Evolutionary conservation across 2,888 invertebrate genomes (phyloP).

Genomic region (Cheilosia grossa): DNA sequence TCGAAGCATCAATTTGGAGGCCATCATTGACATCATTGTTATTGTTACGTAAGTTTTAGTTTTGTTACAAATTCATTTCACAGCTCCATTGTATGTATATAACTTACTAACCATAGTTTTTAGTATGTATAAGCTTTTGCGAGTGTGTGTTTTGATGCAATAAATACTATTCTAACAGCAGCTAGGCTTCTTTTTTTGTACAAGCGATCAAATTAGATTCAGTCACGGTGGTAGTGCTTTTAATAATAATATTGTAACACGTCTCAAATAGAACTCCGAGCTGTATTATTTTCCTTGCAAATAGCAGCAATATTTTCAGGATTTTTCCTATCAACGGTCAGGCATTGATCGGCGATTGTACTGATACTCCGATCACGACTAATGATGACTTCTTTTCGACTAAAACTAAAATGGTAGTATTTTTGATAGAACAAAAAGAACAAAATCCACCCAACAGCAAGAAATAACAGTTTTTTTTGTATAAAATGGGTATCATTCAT

Average conservation of each 20-base stretch:
- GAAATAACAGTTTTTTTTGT: no score
- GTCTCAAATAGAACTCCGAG: background rate
- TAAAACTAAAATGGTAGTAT: no score
- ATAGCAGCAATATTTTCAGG: no score
- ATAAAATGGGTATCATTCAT: no score
- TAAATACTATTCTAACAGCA: slow-evolving; percentile 5
- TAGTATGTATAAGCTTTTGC: slow-evolving; percentile 11
- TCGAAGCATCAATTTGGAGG: slow-evolving; percentile 73
- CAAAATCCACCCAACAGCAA: no score
- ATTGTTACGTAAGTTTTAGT: slow-evolving; percentile 73
- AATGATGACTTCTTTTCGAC: no score
- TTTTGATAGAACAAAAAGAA: no score
- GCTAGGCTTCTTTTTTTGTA: background rate
- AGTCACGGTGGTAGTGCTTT: slow-evolving; percentile 5
- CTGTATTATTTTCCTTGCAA: no score
- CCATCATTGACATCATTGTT: slow-evolving; percentile 74
- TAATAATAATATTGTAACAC: background rate
- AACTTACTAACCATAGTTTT: slow-evolving; percentile 20
- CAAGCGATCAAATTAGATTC: background rate
- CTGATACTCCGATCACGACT: no score
- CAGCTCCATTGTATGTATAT: slow-evolving; percentile 31
- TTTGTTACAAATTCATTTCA: slow-evolving; percentile 60
- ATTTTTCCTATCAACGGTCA: no score
- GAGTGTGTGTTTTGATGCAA: slow-evolving; percentile 7
- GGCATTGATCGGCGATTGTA: no score